A percentile compares a stretch with the other conserved stretches of the same genome.
These are phyloP conservation scores for Ptychochromis oligacanthus DNA, from an alignment of 2,113 vertebrate genomes.

Conservation along the genomic window DNA sequence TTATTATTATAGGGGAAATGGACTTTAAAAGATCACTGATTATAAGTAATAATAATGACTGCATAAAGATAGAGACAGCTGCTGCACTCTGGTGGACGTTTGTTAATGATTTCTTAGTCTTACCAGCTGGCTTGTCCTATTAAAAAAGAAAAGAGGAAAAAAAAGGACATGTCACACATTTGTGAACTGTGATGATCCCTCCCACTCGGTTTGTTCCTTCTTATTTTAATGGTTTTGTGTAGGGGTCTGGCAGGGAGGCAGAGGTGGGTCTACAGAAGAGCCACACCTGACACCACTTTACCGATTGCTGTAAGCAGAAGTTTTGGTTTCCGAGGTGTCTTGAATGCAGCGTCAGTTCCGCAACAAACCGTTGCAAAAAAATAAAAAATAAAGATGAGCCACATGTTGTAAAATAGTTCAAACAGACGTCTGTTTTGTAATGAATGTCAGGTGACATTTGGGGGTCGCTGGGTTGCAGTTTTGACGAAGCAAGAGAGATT, in stretches of 20 bases:
- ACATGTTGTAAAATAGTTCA: background rate
- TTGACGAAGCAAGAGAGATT: background rate
- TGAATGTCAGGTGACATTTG: background rate
- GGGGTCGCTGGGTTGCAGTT: background rate
- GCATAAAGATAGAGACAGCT: background rate
- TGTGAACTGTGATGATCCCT: background rate
- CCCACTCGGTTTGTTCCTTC: background rate
- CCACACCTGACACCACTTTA: background rate
- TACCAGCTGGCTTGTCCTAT: too few relatives aligned
- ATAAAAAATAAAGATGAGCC: background rate
- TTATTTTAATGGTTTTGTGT: background rate
- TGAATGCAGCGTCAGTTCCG: slow-evolving; percentile 8
- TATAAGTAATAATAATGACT: too few relatives aligned
- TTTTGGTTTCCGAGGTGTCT: background rate
- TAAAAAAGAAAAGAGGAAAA: too few relatives aligned
- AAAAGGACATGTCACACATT: too few relatives aligned
- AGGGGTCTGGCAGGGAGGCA: background rate
- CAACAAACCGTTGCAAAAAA: background rate
- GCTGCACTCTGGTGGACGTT: background rate
- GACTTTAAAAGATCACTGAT: background rate
- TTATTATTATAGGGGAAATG: too few relatives aligned
- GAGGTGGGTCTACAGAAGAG: background rate
- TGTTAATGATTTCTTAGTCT: too few relatives aligned
- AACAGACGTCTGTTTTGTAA: background rate
- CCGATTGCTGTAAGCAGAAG: background rate